A percentile compares a stretch with the other conserved stretches of the same genome.
Evolutionary conservation across 2,113 vertebrate genomes (phyloP).

Genomic region (Pterocles orientalis): DNA sequence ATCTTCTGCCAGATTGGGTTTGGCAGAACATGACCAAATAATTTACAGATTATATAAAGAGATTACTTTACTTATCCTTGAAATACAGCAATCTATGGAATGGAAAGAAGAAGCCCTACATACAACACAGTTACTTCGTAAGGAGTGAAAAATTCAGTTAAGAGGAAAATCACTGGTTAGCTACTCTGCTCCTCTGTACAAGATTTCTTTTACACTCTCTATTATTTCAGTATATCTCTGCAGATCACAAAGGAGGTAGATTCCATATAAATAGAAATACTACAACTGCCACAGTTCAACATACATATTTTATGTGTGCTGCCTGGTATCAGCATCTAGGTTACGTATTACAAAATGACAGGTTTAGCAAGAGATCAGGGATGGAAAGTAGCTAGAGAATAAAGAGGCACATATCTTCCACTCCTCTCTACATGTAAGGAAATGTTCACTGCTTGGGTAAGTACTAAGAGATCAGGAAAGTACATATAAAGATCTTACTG

Average conservation of each 20-base stretch:
- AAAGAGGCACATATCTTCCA: not conserved
- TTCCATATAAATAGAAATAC: not conserved
- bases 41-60: not conserved
- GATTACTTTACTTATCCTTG: not conserved
- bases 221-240: not conserved
- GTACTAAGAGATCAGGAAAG: not conserved
- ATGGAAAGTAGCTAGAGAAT: not conserved
- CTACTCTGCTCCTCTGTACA: not conserved
- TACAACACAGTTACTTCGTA: not conserved
- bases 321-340: not conserved
- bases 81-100: not conserved
- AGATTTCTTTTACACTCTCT: not conserved
- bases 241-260: not conserved
- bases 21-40: not conserved
- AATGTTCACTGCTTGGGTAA: not conserved
- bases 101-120: not conserved
- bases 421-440: not conserved
- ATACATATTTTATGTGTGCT: not conserved
- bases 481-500: not conserved
- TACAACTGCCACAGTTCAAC: not conserved
- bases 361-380: not conserved
- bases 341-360: not conserved
- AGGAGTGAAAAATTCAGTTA: not conserved
- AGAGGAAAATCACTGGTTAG: not conserved
- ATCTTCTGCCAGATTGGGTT: not conserved